A percentile compares a stretch with the other conserved stretches of the same genome.
Conservation (phyloP, 1,140 invertebrate genomes). For the Acromyrmex heyeri region DNA sequence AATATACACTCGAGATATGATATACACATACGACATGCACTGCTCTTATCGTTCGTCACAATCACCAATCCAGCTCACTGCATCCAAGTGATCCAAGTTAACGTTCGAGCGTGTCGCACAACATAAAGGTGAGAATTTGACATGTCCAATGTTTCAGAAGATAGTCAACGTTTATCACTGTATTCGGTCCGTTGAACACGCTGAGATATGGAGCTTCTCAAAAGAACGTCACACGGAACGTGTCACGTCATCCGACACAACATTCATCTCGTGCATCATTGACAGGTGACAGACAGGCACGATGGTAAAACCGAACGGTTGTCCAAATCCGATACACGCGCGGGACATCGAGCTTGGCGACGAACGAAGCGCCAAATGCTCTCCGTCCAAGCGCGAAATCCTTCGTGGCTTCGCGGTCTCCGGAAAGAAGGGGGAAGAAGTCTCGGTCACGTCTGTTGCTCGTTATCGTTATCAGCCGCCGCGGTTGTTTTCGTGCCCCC, state of each 20-base stretch:
- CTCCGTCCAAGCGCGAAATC: not conserved
- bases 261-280: constrained; percentile 20
- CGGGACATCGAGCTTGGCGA: not conserved
- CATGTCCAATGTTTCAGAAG: not conserved
- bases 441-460: constrained; percentile 48
- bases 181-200: not conserved
- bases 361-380: not conserved
- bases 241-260: not conserved
- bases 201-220: not conserved
- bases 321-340: not conserved
- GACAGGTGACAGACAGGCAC: not conserved
- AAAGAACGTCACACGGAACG: not conserved
- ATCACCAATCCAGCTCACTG: constrained; percentile 61
- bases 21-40: constrained; percentile 34
- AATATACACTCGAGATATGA: constrained; percentile 7
- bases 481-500: constrained; percentile 56
- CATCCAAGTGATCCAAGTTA: constrained; percentile 51
- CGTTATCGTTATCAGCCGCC: constrained; percentile 72
- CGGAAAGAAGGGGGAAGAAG: constrained; percentile 1
- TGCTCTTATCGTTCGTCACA: constrained; percentile 41
- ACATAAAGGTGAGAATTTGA: not conserved
- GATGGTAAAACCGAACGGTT: not conserved
- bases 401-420: not conserved
- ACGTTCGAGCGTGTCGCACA: not conserved
- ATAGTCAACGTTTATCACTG: constrained; percentile 21